A percentile compares a stretch with the other conserved stretches of the same genome.
phyloP scores from a whole-genome alignment of 1,140 invertebrate species.

The Pseudomyrmex gracilis region DNA sequence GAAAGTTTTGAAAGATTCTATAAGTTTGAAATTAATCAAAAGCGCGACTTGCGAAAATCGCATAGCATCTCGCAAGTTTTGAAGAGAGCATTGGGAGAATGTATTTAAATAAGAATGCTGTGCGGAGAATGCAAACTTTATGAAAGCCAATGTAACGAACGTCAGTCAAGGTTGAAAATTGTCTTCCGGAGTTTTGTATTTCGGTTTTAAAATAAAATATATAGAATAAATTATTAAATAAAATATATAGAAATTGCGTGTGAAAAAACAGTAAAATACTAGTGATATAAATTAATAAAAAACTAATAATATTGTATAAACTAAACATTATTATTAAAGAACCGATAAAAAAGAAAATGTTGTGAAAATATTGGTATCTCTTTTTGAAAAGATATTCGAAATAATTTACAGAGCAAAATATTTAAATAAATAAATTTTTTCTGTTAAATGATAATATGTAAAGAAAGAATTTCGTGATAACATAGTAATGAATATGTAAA shows the following conservation, averaged over 20 bases:
- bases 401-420: too few relatives aligned
- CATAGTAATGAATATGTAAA: neutral
- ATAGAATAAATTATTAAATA: too few relatives aligned
- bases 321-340: too few relatives aligned
- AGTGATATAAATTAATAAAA: too few relatives aligned
- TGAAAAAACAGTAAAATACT: neutral
- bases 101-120: slow-evolving; percentile 11
- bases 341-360: neutral
- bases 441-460: too few relatives aligned
- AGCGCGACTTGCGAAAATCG: neutral
- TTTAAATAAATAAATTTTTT: too few relatives aligned
- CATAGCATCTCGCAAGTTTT: neutral
- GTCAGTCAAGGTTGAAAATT: slow-evolving; percentile 20
- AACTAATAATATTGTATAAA: too few relatives aligned
- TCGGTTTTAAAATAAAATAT: neutral
- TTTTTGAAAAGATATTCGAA: neutral
- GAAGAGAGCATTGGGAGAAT: neutral
- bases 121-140: neutral
- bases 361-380: neutral
- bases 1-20: too few relatives aligned
- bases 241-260: neutral
- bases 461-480: too few relatives aligned
- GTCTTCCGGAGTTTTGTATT: slow-evolving; percentile 10
- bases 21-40: neutral
- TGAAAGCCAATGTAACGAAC: neutral